A percentile compares a stretch with the other conserved stretches of the same genome.
Conservation (phyloP, 2,113 vertebrate genomes). For the Prionailurus bengalensis region DNA sequence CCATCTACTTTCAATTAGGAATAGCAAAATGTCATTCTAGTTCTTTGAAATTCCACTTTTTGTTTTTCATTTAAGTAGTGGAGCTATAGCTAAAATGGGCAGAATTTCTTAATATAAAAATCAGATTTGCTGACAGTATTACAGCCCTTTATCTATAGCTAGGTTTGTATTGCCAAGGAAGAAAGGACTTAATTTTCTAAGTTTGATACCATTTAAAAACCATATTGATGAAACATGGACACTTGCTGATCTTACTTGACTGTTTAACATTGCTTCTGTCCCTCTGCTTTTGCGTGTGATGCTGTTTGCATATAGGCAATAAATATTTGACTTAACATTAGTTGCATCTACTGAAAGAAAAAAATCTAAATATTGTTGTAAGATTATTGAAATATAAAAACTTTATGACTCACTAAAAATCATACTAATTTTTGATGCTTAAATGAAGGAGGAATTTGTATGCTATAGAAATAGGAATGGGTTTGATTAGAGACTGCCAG, state of each 20-base stretch:
- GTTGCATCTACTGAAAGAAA: background rate
- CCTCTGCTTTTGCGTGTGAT: background rate
- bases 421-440: background rate
- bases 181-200: background rate
- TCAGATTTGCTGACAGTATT: background rate
- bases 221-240: background rate
- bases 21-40: background rate
- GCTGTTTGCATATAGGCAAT: background rate
- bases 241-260: background rate
- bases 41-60: background rate
- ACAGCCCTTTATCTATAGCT: background rate
- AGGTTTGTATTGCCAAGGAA: background rate
- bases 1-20: background rate
- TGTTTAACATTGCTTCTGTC: background rate
- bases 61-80: background rate
- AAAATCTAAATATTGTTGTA: background rate
- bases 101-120: background rate
- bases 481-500: background rate
- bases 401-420: slow-evolving; percentile 31
- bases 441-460: background rate
- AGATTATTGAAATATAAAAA: background rate
- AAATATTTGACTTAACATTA: slow-evolving; percentile 8
- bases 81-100: background rate
- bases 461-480: background rate
- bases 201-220: background rate